These are phyloP conservation scores for Apomyelois bistriatella DNA, from an alignment of 2,888 invertebrate species.

Conservation along the genomic window DNA sequence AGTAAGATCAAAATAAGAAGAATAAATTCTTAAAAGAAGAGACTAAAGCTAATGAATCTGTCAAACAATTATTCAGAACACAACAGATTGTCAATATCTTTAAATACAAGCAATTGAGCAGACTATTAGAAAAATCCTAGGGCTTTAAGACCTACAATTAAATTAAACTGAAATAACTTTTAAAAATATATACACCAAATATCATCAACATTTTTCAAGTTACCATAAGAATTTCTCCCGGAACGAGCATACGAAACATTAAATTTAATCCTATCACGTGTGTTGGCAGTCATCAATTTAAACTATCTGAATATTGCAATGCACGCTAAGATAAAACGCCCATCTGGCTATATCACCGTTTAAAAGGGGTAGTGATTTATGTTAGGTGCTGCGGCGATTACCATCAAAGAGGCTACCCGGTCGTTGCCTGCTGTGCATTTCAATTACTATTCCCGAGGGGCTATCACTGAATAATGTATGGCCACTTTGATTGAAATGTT, in stretches of 20 bases:
- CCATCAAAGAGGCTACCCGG: conserved; percentile 45
- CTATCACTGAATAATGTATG: conserved; percentile 28
- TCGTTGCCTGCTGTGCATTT: conserved; percentile 41
- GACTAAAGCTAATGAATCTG: no score
- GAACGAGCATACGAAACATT: neutral
- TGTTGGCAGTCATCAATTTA: neutral
- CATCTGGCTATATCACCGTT: conserved; percentile 17
- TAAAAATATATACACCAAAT: no score
- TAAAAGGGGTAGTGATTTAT: conserved; percentile 44
- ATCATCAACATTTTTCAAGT: no score
- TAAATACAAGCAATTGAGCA: no score
- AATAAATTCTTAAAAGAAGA: no score
- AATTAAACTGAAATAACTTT: no score
- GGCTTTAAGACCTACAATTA: no score
- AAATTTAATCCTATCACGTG: conserved; percentile 5
- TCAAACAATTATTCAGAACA: no score
- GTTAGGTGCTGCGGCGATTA: conserved; percentile 46
- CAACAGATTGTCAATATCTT: no score
- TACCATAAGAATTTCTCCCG: neutral
- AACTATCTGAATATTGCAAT: conserved; percentile 11
- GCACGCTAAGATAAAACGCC: conserved; percentile 7
- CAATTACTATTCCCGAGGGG: conserved; percentile 40
- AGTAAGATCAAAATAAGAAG: no score
- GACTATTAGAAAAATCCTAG: no score
- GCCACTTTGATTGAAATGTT: conserved; percentile 47